These are phyloP conservation scores for human (Homo sapiens) DNA, from an alignment of 2,113 vertebrate species.

Conservation along the genomic window GRCh38 chr3:83415001-83415500, in stretches of 20 bases:
- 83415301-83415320: constrained; percentile 65
- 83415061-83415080: constrained; percentile 28
- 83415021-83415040: neutral
- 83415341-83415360: constrained; percentile 66
- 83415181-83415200: constrained; percentile 82
- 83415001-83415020: constrained; percentile 15
- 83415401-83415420: constrained; percentile 52
- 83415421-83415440: constrained; percentile 31
- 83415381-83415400: constrained; percentile 65
- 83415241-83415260: constrained; percentile 73
- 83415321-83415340: constrained; percentile 49
- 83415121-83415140: constrained; percentile 74
- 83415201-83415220: constrained; percentile 81
- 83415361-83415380: constrained; percentile 52
- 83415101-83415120: constrained; percentile 69
- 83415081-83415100: constrained; percentile 46
- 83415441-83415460: constrained; percentile 43
- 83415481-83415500: constrained; percentile 9
- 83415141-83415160: constrained; percentile 59
- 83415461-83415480: constrained; percentile 38
- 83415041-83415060: neutral
- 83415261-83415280: constrained; percentile 54
- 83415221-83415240: constrained; percentile 75
- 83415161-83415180: constrained; percentile 83
- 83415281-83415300: constrained; percentile 64